phyloP scores from a whole-genome alignment of 1,140 invertebrate genomes.

The Amphibalanus amphitrite region DNA sequence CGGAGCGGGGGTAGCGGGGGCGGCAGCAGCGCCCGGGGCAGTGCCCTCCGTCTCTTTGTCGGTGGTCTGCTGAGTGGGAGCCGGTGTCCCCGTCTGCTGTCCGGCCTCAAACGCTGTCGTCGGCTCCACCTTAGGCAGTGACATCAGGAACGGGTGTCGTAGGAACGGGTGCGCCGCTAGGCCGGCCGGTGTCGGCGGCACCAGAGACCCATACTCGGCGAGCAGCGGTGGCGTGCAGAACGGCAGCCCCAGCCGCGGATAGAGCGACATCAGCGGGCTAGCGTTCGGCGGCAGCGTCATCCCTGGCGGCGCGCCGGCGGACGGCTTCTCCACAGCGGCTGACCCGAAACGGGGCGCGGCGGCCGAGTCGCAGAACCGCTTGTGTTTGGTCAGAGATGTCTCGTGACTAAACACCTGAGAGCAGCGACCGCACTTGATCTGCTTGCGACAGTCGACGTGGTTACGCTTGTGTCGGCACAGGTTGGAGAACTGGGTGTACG shows the following conservation, averaged over 20 bases:
- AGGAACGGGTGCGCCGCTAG: background rate
- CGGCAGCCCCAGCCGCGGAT: background rate
- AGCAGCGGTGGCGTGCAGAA: background rate
- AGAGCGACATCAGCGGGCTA: background rate
- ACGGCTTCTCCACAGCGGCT: constrained; percentile 8
- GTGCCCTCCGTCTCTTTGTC: constrained; percentile 3
- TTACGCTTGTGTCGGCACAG: constrained; percentile 97
- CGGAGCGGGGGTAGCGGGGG: too few relatives aligned
- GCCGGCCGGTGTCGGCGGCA: background rate
- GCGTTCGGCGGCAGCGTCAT: background rate
- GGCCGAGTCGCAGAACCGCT: constrained; percentile 41
- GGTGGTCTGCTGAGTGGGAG: too few relatives aligned
- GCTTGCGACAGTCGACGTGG: constrained; percentile 77
- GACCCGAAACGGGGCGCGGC: constrained; percentile 14
- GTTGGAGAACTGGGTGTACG: constrained; percentile 99
- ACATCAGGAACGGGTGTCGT: background rate
- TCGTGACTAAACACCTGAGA: constrained; percentile 74
- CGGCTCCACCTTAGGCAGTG: constrained; percentile 4
- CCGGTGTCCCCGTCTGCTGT: too few relatives aligned
- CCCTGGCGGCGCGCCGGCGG: constrained; percentile 8
- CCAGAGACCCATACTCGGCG: background rate
- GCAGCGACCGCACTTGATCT: constrained; percentile 83
- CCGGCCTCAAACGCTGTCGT: constrained; percentile 8
- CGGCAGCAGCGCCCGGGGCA: background rate
- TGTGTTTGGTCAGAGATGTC: constrained; percentile 46